Evolutionary conservation across 2,888 invertebrate genomes (phyloP).

Genomic region (Agrilus cyanescens): DNA sequence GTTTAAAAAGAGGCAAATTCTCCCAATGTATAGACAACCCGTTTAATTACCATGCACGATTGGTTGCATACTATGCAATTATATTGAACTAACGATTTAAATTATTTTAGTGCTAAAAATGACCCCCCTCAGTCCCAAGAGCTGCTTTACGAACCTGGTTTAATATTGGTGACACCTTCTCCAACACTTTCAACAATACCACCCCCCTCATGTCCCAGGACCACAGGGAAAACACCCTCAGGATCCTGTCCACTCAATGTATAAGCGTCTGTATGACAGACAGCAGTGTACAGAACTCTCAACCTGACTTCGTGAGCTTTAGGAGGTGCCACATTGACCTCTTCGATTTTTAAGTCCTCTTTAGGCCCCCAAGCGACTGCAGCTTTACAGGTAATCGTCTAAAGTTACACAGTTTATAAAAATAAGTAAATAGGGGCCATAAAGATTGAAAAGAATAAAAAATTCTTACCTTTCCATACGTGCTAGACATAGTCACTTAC

Average conservation of each 20-base stretch:
- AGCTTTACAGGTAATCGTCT: conserved; percentile 75
- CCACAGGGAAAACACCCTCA: conserved; percentile 82
- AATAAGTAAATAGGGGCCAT: neutral
- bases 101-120: neutral
- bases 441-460: neutral
- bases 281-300: conserved; percentile 65
- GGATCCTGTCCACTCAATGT: conserved; percentile 80
- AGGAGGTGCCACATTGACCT: conserved; percentile 88
- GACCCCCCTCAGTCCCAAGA: no score
- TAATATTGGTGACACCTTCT: conserved; percentile 75
- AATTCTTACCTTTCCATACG: conserved; percentile 3
- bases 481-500: neutral
- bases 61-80: no score
- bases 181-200: conserved; percentile 97
- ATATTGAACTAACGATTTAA: no score
- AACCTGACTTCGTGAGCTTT: conserved; percentile 84
- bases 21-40: no score
- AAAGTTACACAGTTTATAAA: conserved; percentile 9
- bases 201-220: conserved; percentile 93
- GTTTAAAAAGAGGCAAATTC: no score
- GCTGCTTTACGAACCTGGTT: conserved; percentile 48
- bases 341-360: conserved; percentile 78
- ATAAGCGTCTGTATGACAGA: conserved; percentile 91
- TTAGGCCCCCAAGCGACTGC: conserved; percentile 96
- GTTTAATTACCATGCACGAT: no score